Evolutionary conservation across 2,113 vertebrate species (phyloP).

Genomic region (Gymnarchus niloticus): DNA sequence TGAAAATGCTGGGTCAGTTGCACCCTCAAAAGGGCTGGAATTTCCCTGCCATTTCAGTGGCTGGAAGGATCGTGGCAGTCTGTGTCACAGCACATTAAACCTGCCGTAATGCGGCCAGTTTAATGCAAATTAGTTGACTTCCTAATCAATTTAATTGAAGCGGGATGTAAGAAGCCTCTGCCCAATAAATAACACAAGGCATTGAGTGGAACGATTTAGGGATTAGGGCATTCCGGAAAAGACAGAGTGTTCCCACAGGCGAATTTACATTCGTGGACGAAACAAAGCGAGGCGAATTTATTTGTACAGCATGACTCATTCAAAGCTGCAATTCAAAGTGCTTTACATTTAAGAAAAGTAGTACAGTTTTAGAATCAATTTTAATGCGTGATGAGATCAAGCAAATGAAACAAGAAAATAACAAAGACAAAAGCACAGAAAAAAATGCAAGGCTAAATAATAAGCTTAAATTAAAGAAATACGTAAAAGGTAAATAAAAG

Average conservation of each 20-base stretch:
- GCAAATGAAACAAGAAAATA: too few species aligned
- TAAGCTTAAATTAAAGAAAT: too few species aligned
- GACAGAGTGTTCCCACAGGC: neutral
- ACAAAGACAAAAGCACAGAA: too few species aligned
- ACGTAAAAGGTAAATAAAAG: too few species aligned
- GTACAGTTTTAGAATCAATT: too few species aligned
- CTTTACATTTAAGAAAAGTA: too few species aligned
- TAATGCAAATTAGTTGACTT: neutral
- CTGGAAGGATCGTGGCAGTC: neutral
- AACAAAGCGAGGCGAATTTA: too few species aligned
- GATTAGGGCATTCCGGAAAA: neutral
- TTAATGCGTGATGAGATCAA: too few species aligned
- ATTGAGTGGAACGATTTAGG: neutral
- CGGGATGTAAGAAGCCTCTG: neutral
- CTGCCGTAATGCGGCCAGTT: neutral
- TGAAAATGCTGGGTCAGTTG: neutral
- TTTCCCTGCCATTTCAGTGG: neutral
- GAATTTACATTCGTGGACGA: neutral
- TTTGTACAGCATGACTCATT: too few species aligned
- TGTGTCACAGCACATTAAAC: neutral
- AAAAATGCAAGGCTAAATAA: too few species aligned
- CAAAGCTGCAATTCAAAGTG: too few species aligned
- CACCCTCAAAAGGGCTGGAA: neutral
- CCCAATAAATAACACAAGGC: neutral
- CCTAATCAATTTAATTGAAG: slow-evolving; percentile 11